Evolutionary conservation across 2,888 invertebrate species (phyloP), one percentile per base, ranked within the genome.

Genomic region (Caenorhabditis sp.): DNA sequence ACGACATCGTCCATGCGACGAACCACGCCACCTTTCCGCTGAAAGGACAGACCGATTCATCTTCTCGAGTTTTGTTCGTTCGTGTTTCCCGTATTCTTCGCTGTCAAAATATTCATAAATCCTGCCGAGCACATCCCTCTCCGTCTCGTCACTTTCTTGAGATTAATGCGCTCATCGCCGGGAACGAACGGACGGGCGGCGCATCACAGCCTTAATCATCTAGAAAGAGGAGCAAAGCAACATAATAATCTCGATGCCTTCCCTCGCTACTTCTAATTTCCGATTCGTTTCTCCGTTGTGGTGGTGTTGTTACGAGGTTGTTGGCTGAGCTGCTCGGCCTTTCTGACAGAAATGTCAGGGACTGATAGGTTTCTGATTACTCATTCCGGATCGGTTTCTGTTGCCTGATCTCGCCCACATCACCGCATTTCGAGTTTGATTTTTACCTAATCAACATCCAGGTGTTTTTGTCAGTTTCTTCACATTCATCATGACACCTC

Each of bases 21-120:
- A n/a, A n/a, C n/a, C 51, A 51, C 51, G 51, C 51, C 51, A 51
- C 51, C 13, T 24, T 51, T 51, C 51, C 51, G 51, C 13, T 51
- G 5, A 8, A 51, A 51, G 51, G 22, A 11, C 51, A 51, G 13
- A 24, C 18, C 11, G 26, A 51, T 51, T 15, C 24, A 51, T 51
- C 51, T 47, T 18, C 20, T 18, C 18, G 18, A 5, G 1, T 4
- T 15, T 15, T 15, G 8, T 40, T 13, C 13, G 9, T 32, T 40
- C 40, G 5, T 40, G 11, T 15, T 47, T 47, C 47, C 20, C 18
- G 2, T 5, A 18, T 4, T 47, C n/a, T 47, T 47, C 20, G 2
- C 40, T n/a, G 4, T 47, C 47, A 47, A 47, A 18, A 18, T 47
- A 47, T 47, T 47, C 47, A n/a, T n/a, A 47, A 47, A 47, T 47